phyloP scores from a whole-genome alignment of 2,888 invertebrate species.

The Amphipyra tragopoginis region DNA sequence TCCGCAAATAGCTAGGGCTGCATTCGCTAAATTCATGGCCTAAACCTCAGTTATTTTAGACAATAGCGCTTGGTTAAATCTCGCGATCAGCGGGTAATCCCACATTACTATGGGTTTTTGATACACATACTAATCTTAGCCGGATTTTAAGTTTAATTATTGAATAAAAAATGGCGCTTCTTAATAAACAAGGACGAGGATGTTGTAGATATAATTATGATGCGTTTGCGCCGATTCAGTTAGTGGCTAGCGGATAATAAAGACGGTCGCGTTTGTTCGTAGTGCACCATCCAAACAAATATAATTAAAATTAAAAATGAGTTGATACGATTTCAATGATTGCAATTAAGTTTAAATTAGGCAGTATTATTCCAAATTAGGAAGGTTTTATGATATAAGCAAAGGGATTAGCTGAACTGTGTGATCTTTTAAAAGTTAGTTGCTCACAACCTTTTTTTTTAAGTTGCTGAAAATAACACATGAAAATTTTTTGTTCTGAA shows the following conservation, averaged over 20 bases:
- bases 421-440: no score
- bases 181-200: conserved; percentile 32
- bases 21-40: conserved; percentile 21
- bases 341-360: background rate
- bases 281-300: background rate
- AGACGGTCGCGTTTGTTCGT: conserved; percentile 19
- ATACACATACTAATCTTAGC: conserved; percentile 21
- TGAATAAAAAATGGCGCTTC: conserved; percentile 23
- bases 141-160: conserved; percentile 30
- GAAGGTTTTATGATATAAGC: background rate
- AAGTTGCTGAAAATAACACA: no score
- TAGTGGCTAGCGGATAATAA: conserved; percentile 4
- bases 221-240: conserved; percentile 40
- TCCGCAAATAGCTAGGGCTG: background rate
- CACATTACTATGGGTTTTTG: conserved; percentile 27
- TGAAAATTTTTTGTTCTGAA: no score
- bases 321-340: conserved; percentile 8
- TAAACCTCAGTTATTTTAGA: conserved; percentile 9
- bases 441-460: no score
- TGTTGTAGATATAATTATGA: conserved; percentile 35
- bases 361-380: background rate
- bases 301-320: background rate
- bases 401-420: background rate
- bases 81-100: conserved; percentile 44
- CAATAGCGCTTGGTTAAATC: conserved; percentile 18